Percentiles rank a stretch among this genome's conserved stretches.
Evolutionary conservation across 92 coral and sea anemone genomes (phyloP).

Genomic region (Actinernus sp.): DNA sequence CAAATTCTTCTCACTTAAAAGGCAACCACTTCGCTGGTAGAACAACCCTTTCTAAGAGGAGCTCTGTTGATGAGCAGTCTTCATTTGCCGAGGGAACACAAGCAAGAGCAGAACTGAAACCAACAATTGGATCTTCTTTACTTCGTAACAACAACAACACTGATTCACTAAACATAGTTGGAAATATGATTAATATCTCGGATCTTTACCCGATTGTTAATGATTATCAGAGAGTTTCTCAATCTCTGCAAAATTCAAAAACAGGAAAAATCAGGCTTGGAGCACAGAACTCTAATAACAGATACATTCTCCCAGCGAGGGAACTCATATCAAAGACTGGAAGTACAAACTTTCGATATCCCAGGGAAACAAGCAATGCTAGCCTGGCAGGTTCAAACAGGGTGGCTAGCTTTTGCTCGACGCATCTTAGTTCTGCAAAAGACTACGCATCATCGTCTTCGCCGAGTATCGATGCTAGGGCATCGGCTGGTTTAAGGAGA

Average conservation of each 20-base stretch:
- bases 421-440: not conserved
- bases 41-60: not conserved
- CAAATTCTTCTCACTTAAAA: too few relatives aligned
- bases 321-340: slow-evolving; percentile 28
- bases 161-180: not conserved
- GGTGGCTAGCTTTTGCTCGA: not conserved
- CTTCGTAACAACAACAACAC: not conserved
- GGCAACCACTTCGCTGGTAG: not conserved
- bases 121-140: not conserved
- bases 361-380: not conserved
- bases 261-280: too few relatives aligned
- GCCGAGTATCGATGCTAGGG: not conserved
- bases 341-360: not conserved
- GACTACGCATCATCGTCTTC: not conserved
- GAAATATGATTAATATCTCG: slow-evolving; percentile 11
- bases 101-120: slow-evolving; percentile 3
- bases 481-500: slow-evolving; percentile 19
- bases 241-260: not conserved
- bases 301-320: slow-evolving; percentile 17
- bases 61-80: too few relatives aligned
- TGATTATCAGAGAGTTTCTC: slow-evolving; percentile 2
- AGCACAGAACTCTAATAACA: not conserved
- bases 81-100: too few relatives aligned
- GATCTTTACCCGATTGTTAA: slow-evolving; percentile 29
- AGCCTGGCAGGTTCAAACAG: too few relatives aligned